phyloP scores from a whole-genome alignment of 2,888 invertebrate species.

The Brachyptera putata region DNA sequence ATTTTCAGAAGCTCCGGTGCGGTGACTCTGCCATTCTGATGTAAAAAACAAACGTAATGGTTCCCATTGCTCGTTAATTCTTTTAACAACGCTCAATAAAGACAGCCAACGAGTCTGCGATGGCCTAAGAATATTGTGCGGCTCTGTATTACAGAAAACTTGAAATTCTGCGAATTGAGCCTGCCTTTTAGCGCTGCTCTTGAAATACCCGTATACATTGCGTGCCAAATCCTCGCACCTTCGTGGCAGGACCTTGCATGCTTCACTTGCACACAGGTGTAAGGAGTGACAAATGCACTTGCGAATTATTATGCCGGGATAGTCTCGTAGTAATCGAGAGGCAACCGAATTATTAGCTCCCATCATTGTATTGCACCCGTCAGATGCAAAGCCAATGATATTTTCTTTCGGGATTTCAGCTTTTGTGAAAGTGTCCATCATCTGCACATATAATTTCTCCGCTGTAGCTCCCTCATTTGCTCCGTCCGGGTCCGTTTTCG shows the following conservation, averaged over 20 bases:
- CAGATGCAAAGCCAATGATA: conserved; percentile 39
- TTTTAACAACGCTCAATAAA: conserved; percentile 21
- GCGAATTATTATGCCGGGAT: conserved; percentile 35
- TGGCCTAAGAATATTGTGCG: conserved; percentile 37
- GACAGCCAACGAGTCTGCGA: conserved; percentile 38
- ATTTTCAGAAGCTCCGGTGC: conserved; percentile 24
- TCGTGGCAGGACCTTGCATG: conserved; percentile 38
- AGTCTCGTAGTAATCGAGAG: conserved; percentile 30
- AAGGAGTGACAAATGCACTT: conserved; percentile 40
- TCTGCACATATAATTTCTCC: conserved; percentile 2
- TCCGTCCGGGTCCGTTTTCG: too few relatives aligned
- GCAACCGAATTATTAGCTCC: conserved; percentile 39
- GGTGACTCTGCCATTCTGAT: conserved; percentile 15
- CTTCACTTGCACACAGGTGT: conserved; percentile 39
- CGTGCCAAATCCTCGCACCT: conserved; percentile 38
- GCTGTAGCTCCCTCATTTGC: too few relatives aligned
- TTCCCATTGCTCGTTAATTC: conserved; percentile 27
- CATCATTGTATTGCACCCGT: conserved; percentile 37
- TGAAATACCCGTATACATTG: conserved; percentile 37
- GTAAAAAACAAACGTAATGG: conserved; percentile 23
- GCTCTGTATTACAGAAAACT: conserved; percentile 32
- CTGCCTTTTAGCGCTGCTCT: conserved; percentile 35
- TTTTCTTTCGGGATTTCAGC: conserved; percentile 37
- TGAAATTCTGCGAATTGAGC: conserved; percentile 34
- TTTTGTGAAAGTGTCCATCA: conserved; percentile 15